These are phyloP conservation scores for Lagria hirta DNA, from an alignment of 2,888 invertebrate genomes.

Conservation along the genomic window DNA sequence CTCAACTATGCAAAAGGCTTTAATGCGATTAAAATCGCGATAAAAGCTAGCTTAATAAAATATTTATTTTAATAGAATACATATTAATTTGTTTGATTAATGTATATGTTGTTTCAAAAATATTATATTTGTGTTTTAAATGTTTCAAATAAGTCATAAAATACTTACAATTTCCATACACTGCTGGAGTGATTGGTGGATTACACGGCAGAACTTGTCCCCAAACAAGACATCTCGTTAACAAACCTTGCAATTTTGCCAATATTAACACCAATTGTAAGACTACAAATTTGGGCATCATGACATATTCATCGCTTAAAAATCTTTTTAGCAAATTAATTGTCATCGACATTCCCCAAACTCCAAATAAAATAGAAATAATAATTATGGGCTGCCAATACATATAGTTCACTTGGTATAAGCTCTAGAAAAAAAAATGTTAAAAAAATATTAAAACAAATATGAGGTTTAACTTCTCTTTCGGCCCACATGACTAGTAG, in stretches of 20 bases:
- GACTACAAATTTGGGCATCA: slow-evolving; percentile 59
- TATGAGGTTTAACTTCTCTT: slow-evolving; percentile 58
- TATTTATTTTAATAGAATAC: too few relatives aligned
- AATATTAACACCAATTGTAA: slow-evolving; percentile 67
- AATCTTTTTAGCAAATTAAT: slow-evolving; percentile 58
- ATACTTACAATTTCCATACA: slow-evolving; percentile 66
- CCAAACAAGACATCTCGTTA: slow-evolving; percentile 61
- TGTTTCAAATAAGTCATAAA: background rate
- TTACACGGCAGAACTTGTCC: slow-evolving; percentile 63
- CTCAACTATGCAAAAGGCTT: too few relatives aligned
- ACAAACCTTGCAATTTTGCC: slow-evolving; percentile 67
- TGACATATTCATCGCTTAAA: slow-evolving; percentile 49
- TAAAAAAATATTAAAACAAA: slow-evolving; percentile 4
- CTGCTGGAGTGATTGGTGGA: slow-evolving; percentile 64
- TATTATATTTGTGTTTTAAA: too few relatives aligned
- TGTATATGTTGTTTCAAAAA: too few relatives aligned
- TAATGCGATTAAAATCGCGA: too few relatives aligned
- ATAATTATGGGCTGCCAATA: slow-evolving; percentile 68
- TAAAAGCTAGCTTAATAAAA: too few relatives aligned
- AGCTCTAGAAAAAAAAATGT: slow-evolving; percentile 53
- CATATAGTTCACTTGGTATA: slow-evolving; percentile 61
- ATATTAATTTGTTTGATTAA: too few relatives aligned
- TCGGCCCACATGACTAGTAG: slow-evolving; percentile 65
- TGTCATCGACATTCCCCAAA: slow-evolving; percentile 70
- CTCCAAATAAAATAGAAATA: slow-evolving; percentile 65